phyloP scores from a whole-genome alignment of 2,113 vertebrate genomes.

The Crotophaga sulcirostris region DNA sequence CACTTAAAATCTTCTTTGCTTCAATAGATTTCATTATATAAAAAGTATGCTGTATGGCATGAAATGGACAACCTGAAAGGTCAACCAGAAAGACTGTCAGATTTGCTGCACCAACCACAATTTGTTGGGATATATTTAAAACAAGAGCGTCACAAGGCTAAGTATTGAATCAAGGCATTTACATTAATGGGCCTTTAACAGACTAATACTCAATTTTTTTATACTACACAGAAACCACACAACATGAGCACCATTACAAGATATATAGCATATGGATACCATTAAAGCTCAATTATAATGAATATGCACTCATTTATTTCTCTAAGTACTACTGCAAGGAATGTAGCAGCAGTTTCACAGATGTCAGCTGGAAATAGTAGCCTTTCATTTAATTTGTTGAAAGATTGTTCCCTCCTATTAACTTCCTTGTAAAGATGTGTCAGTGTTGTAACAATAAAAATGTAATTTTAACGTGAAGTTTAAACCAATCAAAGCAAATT shows the following conservation, averaged over 20 bases:
- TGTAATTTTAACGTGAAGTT: constrained; percentile 12
- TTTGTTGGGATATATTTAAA: neutral
- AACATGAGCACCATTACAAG: constrained; percentile 26
- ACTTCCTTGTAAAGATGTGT: constrained; percentile 30
- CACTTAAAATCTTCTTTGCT: neutral
- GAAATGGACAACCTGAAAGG: constrained; percentile 23
- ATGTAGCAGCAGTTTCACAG: constrained; percentile 6
- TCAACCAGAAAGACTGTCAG: neutral
- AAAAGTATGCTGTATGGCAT: neutral
- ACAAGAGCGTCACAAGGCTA: neutral
- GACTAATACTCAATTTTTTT: neutral
- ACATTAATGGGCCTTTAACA: constrained; percentile 34
- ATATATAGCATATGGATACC: constrained; percentile 38
- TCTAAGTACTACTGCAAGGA: constrained; percentile 18
- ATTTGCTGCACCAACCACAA: neutral
- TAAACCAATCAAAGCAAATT: constrained; percentile 45
- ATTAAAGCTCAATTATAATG: constrained; percentile 40
- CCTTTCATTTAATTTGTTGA: constrained; percentile 48
- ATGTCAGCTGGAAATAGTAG: constrained; percentile 46
- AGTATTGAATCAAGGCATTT: constrained; percentile 21
- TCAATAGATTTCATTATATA: neutral
- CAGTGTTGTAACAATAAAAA: constrained; percentile 46
- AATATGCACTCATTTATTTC: constrained; percentile 49
- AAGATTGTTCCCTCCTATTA: constrained; percentile 55
- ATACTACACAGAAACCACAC: neutral